These are phyloP conservation scores for Apostichopus leukothele DNA, from an alignment of 53 echinoderm and acorn worm genomes.

Conservation along the genomic window DNA sequence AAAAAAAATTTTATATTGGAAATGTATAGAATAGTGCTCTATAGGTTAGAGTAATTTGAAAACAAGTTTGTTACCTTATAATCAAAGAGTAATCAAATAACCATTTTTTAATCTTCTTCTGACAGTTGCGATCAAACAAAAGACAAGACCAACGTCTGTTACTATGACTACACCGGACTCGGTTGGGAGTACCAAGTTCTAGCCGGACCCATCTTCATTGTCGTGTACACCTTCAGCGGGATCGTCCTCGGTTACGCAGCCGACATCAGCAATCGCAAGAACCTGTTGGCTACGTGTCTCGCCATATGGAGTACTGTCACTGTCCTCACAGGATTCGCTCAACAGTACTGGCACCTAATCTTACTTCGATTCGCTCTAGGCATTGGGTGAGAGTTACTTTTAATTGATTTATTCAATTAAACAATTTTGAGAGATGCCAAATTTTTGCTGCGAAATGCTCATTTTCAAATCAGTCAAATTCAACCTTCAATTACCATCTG, in stretches of 20 bases:
- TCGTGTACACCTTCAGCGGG: slow-evolving; percentile 66
- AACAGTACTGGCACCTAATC: slow-evolving; percentile 79
- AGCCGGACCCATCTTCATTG: slow-evolving; percentile 74
- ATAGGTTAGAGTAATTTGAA: too few relatives aligned
- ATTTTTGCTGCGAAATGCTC: too few relatives aligned
- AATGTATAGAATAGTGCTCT: too few relatives aligned
- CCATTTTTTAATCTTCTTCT: background rate
- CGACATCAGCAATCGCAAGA: slow-evolving; percentile 75
- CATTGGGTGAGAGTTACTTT: slow-evolving; percentile 56
- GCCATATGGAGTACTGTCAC: slow-evolving; percentile 77
- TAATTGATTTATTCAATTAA: too few relatives aligned
- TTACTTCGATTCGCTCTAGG: slow-evolving; percentile 73
- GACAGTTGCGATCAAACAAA: slow-evolving; percentile 47
- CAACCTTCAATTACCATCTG: too few relatives aligned
- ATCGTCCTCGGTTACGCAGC: slow-evolving; percentile 69
- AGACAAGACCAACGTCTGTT: slow-evolving; percentile 56
- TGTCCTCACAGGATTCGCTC: slow-evolving; percentile 71
- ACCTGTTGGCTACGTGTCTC: slow-evolving; percentile 66
- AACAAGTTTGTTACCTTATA: background rate
- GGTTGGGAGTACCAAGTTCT: slow-evolving; percentile 74
- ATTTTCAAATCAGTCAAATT: too few relatives aligned
- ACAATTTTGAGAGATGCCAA: too few relatives aligned
- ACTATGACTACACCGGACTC: slow-evolving; percentile 68
- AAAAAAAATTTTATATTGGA: too few relatives aligned
- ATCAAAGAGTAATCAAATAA: background rate